Base-by-base conservation (phyloP, 2,888 invertebrate genomes). In the Argynnis bischoffii region DNA sequence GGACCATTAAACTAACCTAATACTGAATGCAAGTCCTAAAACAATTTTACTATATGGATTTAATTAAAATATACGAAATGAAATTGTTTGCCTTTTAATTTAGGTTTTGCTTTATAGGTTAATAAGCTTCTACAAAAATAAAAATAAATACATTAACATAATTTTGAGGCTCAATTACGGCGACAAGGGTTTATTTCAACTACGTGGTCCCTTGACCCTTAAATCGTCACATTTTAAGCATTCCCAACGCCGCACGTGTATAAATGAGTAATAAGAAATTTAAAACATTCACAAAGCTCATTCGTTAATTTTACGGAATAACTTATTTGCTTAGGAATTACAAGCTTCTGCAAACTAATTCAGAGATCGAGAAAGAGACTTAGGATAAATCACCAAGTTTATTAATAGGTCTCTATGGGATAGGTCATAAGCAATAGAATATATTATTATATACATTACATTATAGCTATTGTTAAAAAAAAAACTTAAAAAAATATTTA, bases 211-310 rank as follows among this genome's bases (percentile, higher is more conserved):
- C 66, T 66, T 64, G 65, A 60, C 69, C 59, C 66, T 26, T 48
- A 66, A 63, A 63, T 63, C 60, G 50, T 55, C 48, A 59, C 55
- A 69, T 67, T 67, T 65, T 55, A 64, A 60, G 13, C 66, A 26
- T 48, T 15, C 55, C 31, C 54, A 41, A 61, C 61, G 48, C 46
- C 51, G 16, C 13, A 41, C 26, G n/a, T 54, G 63, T 63, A 26
- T 65, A 53, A 51, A 59, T 64, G 55, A 55, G 47, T 55, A 55
- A 54, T 64, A 55, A 64, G 31, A 63, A 64, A 55, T 64, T 46
- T 15, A 18, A 16, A 64, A 14, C 47, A 64, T 31, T 31, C n/a
- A 14, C 51, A 51, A 41, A 53, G 15, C 14, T 41, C 18, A 41
- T 41, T 51, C 51, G 48, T 53, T 35, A 41, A 53, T 51, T 53